Percentiles rank a stretch among this genome's conserved stretches.
phyloP scores from a whole-genome alignment of 2,888 invertebrate genomes.

The Orthonevra nobilis region DNA sequence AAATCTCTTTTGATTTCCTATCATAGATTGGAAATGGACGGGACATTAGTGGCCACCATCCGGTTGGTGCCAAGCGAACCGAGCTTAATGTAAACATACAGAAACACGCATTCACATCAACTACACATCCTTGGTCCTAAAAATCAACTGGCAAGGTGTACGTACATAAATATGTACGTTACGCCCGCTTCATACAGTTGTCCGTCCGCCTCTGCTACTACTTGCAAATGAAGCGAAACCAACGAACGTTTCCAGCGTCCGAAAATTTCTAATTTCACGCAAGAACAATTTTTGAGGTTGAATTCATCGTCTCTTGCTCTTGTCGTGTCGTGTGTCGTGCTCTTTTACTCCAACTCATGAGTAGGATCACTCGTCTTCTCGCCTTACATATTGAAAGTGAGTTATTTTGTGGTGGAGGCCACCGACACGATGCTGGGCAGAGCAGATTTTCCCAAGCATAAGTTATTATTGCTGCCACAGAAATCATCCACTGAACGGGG shows the following conservation, averaged over 20 bases:
- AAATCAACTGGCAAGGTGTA: not conserved
- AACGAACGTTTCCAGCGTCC: slow-evolving; percentile 67
- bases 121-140: slow-evolving; percentile 21
- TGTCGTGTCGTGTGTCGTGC: not conserved
- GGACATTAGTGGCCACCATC: slow-evolving; percentile 46
- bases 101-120: slow-evolving; percentile 40
- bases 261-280: slow-evolving; percentile 78
- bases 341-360: no score
- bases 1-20: slow-evolving; percentile 64
- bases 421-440: slow-evolving; percentile 2
- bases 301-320: slow-evolving; percentile 71
- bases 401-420: slow-evolving; percentile 37
- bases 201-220: slow-evolving; percentile 17
- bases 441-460: slow-evolving; percentile 65
- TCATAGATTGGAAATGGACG: slow-evolving; percentile 62
- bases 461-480: slow-evolving; percentile 69
- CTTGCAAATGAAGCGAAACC: slow-evolving; percentile 70
- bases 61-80: slow-evolving; percentile 6
- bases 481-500: slow-evolving; percentile 49
- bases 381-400: slow-evolving; percentile 56
- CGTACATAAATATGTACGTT: no score
- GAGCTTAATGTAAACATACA: slow-evolving; percentile 48
- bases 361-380: not conserved
- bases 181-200: not conserved
- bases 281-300: slow-evolving; percentile 78